These are phyloP conservation scores for Camelus dromedarius DNA, from an alignment of 2,113 vertebrate species.

Conservation along the genomic window DNA sequence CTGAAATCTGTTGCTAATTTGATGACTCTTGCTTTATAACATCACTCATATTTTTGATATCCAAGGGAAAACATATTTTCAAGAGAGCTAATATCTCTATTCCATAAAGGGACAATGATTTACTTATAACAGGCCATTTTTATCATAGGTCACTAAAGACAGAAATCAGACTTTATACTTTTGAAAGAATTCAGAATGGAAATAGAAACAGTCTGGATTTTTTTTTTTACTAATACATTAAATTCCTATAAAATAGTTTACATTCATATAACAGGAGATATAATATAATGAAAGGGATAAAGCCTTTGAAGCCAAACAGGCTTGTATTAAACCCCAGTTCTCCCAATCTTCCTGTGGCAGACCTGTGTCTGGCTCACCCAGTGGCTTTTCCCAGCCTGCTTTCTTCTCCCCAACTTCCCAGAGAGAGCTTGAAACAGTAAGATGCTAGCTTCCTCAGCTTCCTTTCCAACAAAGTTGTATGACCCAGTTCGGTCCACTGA, in stretches of 20 bases:
- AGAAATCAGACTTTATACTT: not conserved
- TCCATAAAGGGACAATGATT: not conserved
- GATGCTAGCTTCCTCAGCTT: not conserved
- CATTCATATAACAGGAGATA: not conserved
- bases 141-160: conserved; percentile 27
- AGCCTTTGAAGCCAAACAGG: not conserved
- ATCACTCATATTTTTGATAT: conserved; percentile 48
- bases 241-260: not conserved
- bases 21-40: conserved; percentile 48
- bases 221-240: not conserved
- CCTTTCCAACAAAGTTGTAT: not conserved
- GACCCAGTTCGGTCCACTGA: not conserved
- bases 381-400: too few relatives aligned
- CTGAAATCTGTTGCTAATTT: conserved; percentile 56
- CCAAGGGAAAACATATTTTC: conserved; percentile 59
- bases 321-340: not conserved
- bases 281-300: not conserved
- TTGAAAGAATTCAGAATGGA: not conserved
- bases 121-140: conserved; percentile 48
- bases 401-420: not conserved
- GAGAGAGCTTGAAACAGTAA: not conserved
- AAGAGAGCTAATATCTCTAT: not conserved
- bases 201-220: not conserved
- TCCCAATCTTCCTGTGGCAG: not conserved
- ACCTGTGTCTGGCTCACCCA: not conserved